Conservation (phyloP, 1,140 invertebrate species). For the Drosophila leontia region DNA sequence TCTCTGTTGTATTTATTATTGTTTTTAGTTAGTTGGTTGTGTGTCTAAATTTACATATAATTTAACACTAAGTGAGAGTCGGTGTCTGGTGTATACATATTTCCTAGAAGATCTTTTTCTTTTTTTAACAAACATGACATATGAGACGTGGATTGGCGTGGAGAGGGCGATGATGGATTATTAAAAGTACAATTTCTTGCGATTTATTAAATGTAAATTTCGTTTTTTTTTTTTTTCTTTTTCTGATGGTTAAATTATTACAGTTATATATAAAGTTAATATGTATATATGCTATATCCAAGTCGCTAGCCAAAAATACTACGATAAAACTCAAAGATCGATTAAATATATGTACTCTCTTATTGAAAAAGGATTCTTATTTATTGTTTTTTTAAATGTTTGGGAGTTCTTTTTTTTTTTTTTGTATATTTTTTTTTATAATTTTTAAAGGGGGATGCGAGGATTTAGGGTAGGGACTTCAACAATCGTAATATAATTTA, state of each 20-base stretch:
- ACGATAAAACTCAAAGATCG: slow-evolving; percentile 48
- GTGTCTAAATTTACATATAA: slow-evolving; percentile 63
- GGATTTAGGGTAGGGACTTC: slow-evolving; percentile 2
- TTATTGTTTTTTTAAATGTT: slow-evolving; percentile 17
- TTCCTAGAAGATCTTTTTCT: slow-evolving; percentile 41
- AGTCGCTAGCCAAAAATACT: slow-evolving; percentile 64
- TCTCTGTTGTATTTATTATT: slow-evolving; percentile 22
- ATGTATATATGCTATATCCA: slow-evolving; percentile 58
- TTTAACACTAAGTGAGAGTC: slow-evolving; percentile 51
- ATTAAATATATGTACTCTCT: slow-evolving; percentile 38
- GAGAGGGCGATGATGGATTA: slow-evolving; percentile 13
- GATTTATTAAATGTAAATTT: slow-evolving; percentile 41
- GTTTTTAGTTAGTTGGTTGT: slow-evolving; percentile 52
- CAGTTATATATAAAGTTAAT: slow-evolving; percentile 49
- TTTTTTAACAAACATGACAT: slow-evolving; percentile 39
- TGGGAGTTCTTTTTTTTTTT: slow-evolving; percentile 9
- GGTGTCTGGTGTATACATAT: slow-evolving; percentile 31
- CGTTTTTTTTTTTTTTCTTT: background rate
- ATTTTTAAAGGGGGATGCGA: background rate
- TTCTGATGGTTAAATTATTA: slow-evolving; percentile 64
- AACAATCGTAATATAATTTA: slow-evolving; percentile 53
- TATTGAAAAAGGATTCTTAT: slow-evolving; percentile 35
- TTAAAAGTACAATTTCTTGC: slow-evolving; percentile 51
- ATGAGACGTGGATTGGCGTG: slow-evolving; percentile 25
- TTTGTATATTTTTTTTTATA: slow-evolving; percentile 16